These are phyloP conservation scores for Colius striatus DNA, from an alignment of 2,113 vertebrate species.

Conservation along the genomic window DNA sequence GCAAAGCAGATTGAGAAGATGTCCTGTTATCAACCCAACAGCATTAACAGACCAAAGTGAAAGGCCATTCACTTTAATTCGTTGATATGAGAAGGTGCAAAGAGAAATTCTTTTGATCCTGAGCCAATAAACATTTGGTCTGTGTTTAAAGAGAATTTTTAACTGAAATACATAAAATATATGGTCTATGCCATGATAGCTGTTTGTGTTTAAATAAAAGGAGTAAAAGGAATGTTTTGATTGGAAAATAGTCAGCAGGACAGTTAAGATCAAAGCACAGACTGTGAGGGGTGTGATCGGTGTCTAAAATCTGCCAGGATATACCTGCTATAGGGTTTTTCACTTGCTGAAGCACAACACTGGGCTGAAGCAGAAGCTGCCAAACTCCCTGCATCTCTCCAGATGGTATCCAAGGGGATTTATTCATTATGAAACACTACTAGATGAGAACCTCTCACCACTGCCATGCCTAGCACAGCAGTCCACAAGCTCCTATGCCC, in stretches of 20 bases:
- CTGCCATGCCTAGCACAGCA: background rate
- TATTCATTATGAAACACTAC: background rate
- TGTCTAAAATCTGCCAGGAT: background rate
- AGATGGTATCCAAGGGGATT: background rate
- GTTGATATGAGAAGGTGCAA: background rate
- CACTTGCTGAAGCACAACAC: background rate
- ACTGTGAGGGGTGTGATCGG: background rate
- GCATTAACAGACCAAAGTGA: background rate
- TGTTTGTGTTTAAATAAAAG: background rate
- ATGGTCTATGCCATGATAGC: background rate
- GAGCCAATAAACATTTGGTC: accelerated
- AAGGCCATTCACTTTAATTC: background rate
- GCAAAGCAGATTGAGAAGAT: background rate
- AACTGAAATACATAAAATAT: background rate
- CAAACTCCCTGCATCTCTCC: background rate
- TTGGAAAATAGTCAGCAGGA: background rate
- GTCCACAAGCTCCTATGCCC: background rate
- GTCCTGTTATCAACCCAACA: background rate
- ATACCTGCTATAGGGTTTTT: accelerated
- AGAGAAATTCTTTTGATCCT: background rate
- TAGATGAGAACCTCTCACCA: background rate
- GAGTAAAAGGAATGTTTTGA: background rate
- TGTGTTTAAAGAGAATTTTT: background rate
- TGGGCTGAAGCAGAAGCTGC: background rate
- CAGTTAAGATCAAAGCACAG: background rate